A percentile compares a stretch with the other conserved stretches of the same genome.
These are phyloP conservation scores for Rapana venosa DNA, from an alignment of 2,888 invertebrate genomes.

Conservation along the genomic window DNA sequence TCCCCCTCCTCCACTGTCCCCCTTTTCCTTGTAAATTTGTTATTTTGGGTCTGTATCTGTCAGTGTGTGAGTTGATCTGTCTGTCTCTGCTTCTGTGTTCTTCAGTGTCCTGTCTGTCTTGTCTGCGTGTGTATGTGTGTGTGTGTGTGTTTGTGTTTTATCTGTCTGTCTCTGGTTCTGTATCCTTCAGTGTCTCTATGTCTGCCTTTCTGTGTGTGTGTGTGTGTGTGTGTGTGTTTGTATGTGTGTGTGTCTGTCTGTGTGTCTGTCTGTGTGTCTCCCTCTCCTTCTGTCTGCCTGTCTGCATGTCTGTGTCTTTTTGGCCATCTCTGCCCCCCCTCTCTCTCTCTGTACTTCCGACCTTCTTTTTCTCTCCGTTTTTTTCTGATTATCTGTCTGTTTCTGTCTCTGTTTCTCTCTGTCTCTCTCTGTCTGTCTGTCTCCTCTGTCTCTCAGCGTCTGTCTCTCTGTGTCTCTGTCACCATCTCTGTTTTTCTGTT, in stretches of 20 bases:
- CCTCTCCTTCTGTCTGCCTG: neutral
- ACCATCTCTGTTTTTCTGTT: neutral
- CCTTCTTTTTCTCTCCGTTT: neutral
- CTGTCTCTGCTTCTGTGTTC: neutral
- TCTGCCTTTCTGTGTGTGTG: neutral
- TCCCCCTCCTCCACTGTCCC: neutral
- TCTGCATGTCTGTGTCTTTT: conserved; percentile 12
- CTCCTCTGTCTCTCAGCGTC: neutral
- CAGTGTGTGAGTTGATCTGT: neutral
- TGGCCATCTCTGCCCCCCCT: too few relatives aligned
- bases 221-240: neutral
- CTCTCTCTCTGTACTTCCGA: neutral
- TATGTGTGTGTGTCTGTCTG: neutral
- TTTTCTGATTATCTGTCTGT: neutral
- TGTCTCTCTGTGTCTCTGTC: conserved; percentile 1
- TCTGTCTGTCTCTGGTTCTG: neutral
- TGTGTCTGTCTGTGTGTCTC: neutral
- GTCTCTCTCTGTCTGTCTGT: too few relatives aligned
- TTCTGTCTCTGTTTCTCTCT: neutral
- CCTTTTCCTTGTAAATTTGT: neutral
- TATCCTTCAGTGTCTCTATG: neutral
- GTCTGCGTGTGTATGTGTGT: neutral
- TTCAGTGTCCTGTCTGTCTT: neutral
- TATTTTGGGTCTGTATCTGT: neutral
- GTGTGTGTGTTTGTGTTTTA: neutral